Conservation (phyloP, 1,140 invertebrate species). For the Nebria ingens region DNA sequence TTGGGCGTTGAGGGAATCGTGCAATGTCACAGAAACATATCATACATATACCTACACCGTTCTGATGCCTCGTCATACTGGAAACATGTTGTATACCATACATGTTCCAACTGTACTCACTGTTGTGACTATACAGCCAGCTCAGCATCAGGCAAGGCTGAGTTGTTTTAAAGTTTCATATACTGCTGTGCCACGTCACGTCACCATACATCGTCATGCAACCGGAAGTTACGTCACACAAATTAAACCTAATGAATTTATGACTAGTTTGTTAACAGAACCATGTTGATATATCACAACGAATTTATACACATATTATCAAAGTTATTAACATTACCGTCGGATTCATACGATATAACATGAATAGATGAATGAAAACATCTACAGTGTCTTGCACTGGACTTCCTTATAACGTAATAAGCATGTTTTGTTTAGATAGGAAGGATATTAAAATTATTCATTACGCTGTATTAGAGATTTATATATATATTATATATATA, state of each 20-base stretch:
- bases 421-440: no score
- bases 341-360: no score
- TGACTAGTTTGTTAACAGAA: not conserved
- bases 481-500: no score
- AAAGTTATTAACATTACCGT: no score
- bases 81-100: not conserved
- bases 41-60: not conserved
- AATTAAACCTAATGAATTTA: slow-evolving; percentile 5
- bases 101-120: not conserved
- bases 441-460: no score
- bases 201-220: not conserved
- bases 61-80: not conserved
- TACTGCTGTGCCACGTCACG: no score
- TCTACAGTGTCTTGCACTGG: no score
- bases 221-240: slow-evolving; percentile 1
- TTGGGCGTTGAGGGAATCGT: not conserved
- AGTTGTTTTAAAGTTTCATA: slow-evolving; percentile 7
- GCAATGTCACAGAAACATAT: not conserved
- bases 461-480: no score
- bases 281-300: no score
- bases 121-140: not conserved
- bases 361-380: no score
- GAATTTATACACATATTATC: no score
- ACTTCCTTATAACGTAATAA: no score
- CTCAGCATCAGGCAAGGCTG: not conserved